Base-by-base conservation (phyloP, 2,113 vertebrate species). In the Halcyon malimbica region DNA sequence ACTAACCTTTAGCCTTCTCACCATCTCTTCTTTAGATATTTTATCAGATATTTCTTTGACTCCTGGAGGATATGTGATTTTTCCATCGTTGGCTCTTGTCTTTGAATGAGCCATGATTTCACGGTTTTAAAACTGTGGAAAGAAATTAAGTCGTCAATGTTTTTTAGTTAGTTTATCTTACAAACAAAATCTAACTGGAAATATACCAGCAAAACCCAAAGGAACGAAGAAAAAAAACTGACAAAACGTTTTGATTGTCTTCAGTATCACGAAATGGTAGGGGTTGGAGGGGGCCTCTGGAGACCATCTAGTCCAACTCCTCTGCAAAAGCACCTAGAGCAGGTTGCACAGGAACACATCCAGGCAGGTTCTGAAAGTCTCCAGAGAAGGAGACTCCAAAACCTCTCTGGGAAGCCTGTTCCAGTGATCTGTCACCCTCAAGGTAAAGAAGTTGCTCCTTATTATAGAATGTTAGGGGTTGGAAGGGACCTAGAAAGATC, bases 21-120 rank as follows among this genome's bases (percentile, higher is more conserved):
- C 99, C 99, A 99, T 99, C 98, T 99, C 99, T 97, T 99, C 99
- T 97, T 99, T 99, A 92, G 99, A 99, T 98, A 99, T 99, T 97
- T 99, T 99, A 97, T 99, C 99, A 53, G 99, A 99, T 95, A 99
- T 99, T 98, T 99, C 99, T 98, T 99, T 99, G 96, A 99, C 99
- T 97, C 99, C 99, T 25, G 99, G 99, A 75, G 99, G 99, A 98
- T 99, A 99, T 81, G 99, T 99, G 98, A 99, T 99, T 98, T 99
- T 99, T 97, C 99, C 99, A 96, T 99, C 99, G 44, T 99, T 98
- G 98, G 99, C 99, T 98, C 99, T 99, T 25, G 99, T 98, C 99
- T 99, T 99, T 96, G 99, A 99, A 98, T 99, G 99, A 99, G 99
- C 99, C 99, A 99, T 99, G 98, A 98, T 98, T 98, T 98, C 98